Evolutionary conservation across 2,888 invertebrate species (phyloP).

Genomic region (Cryptus armator): DNA sequence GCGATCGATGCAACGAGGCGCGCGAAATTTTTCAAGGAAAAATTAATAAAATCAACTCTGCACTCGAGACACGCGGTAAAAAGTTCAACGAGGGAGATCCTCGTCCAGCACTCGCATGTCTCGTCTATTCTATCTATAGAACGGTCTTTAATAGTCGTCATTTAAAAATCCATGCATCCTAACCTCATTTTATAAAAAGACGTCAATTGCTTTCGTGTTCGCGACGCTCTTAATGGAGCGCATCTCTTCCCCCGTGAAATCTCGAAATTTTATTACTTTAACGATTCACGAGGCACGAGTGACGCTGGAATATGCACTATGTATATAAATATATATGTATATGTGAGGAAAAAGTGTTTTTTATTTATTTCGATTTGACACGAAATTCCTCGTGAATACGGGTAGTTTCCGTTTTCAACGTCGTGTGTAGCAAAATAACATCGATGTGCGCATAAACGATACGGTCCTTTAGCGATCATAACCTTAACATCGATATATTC

Average conservation of each 20-base stretch:
- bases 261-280: not conserved
- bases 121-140: constrained; percentile 7
- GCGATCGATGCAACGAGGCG: constrained; percentile 31
- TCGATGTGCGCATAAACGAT: not conserved
- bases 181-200: not conserved
- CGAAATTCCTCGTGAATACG: no score
- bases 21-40: constrained; percentile 34
- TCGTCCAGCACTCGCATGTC: not conserved
- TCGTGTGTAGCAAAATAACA: no score
- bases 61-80: not conserved
- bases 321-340: no score
- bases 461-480: no score
- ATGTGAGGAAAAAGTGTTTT: no score
- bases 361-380: no score
- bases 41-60: constrained; percentile 29
- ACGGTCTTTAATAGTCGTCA: not conserved
- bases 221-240: not conserved
- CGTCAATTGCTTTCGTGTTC: constrained; percentile 4
- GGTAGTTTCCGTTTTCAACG: no score
- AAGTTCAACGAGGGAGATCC: constrained; percentile 4
- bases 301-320: not conserved
- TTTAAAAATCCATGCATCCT: constrained; percentile 22
- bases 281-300: not conserved
- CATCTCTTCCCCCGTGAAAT: not conserved
- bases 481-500: no score